Conservation (phyloP, 2,797 vertebrate genomes). For the Ciconia nigra region DNA sequence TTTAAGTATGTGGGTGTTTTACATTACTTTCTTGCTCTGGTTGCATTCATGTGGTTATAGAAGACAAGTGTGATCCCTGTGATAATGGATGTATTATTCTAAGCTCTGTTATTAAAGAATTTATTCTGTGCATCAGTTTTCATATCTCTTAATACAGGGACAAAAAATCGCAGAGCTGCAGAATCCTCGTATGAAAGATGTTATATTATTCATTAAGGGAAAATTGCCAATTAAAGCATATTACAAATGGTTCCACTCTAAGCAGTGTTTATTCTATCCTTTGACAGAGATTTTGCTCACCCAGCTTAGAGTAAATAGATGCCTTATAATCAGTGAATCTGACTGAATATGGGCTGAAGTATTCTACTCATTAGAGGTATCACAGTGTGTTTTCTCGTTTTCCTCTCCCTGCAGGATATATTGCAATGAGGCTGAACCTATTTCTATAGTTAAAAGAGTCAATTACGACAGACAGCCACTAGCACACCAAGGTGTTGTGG, state of each 20-base stretch:
- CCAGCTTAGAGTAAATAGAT: background rate
- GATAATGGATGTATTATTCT: background rate
- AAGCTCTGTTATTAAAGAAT: background rate
- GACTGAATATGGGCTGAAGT: background rate
- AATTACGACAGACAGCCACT: background rate
- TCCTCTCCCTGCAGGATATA: background rate
- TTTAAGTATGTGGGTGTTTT: background rate
- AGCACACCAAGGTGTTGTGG: background rate
- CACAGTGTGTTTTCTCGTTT: background rate
- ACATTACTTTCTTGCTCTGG: background rate
- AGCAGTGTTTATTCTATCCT: background rate
- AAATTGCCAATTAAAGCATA: constrained; percentile 16
- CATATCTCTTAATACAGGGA: background rate
- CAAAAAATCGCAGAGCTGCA: background rate
- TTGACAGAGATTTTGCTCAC: background rate
- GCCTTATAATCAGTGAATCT: background rate
- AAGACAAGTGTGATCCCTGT: background rate
- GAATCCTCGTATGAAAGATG: background rate
- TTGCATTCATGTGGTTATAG: background rate
- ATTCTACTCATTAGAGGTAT: background rate
- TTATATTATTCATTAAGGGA: background rate
- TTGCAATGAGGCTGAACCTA: background rate
- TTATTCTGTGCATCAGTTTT: background rate
- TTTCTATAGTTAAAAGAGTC: background rate
- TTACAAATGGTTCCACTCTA: background rate